Percentiles rank a stretch among this genome's conserved stretches.
phyloP scores from a whole-genome alignment of 1,140 invertebrate species.

The Macrobrachium nipponense region DNA sequence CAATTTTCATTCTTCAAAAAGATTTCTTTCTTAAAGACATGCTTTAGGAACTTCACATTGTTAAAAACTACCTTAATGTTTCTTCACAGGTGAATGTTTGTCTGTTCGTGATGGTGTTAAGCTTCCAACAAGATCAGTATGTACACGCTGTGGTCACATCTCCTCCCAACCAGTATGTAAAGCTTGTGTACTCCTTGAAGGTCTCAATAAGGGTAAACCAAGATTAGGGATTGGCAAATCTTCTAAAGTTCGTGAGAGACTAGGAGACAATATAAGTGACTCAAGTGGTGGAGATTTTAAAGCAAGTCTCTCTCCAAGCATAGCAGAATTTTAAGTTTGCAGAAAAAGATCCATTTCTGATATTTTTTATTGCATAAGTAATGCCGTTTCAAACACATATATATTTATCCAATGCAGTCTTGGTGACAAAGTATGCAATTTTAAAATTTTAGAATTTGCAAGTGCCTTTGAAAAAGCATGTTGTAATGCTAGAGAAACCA shows the following conservation, averaged over 20 bases:
- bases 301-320: neutral
- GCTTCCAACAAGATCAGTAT: conserved; percentile 84
- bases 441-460: too few species aligned
- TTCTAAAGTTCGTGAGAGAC: conserved; percentile 77
- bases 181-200: conserved; percentile 94
- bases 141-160: conserved; percentile 91
- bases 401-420: too few species aligned
- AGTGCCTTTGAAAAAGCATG: too few species aligned
- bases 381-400: too few species aligned
- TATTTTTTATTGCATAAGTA: too few species aligned
- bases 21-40: neutral
- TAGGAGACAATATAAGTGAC: conserved; percentile 25
- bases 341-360: neutral
- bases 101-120: conserved; percentile 84
- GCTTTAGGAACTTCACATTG: too few species aligned
- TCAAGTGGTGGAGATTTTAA: neutral
- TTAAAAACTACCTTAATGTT: conserved; percentile 27
- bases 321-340: neutral
- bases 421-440: too few species aligned
- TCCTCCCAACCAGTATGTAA: conserved; percentile 97
- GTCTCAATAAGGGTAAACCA: conserved; percentile 92
- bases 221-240: conserved; percentile 87
- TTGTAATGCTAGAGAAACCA: too few species aligned
- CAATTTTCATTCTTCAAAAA: conserved; percentile 36
- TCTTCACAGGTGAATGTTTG: conserved; percentile 83